These are phyloP conservation scores for Elegia similella DNA, from an alignment of 2,888 invertebrate species.

Conservation along the genomic window DNA sequence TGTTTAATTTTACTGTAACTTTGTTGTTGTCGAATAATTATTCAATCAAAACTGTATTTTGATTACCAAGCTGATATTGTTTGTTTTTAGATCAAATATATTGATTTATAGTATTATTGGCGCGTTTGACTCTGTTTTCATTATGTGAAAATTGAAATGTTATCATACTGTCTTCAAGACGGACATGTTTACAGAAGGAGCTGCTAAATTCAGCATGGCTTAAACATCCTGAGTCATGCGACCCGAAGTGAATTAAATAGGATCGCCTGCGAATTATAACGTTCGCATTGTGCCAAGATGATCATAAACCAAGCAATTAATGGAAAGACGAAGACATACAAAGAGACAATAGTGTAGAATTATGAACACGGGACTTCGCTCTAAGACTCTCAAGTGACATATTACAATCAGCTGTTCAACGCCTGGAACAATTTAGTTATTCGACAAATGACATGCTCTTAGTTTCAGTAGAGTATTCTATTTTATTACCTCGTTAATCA, in stretches of 20 bases:
- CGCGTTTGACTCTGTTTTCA: neutral
- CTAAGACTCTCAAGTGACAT: constrained; percentile 42
- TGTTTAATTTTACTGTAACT: constrained; percentile 38
- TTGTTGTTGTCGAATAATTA: constrained; percentile 27
- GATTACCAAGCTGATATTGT: constrained; percentile 10
- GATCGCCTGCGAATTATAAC: constrained; percentile 10
- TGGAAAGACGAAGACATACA: constrained; percentile 50
- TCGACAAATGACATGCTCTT: constrained; percentile 12
- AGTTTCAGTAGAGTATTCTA: constrained; percentile 10
- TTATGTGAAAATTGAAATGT: constrained; percentile 5
- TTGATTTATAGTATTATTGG: constrained; percentile 2
- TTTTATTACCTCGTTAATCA: constrained; percentile 15
- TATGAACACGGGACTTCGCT: constrained; percentile 45
- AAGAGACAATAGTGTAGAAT: constrained; percentile 63
- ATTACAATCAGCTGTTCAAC: constrained; percentile 47
- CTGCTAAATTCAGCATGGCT: constrained; percentile 16
- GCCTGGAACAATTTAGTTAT: constrained; percentile 11
- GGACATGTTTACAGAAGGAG: constrained; percentile 5
- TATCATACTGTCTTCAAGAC: constrained; percentile 3
- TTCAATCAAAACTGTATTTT: constrained; percentile 21
- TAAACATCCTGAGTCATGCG: constrained; percentile 21
- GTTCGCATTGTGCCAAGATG: constrained; percentile 37
- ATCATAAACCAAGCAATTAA: constrained; percentile 64
- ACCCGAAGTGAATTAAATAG: constrained; percentile 14
- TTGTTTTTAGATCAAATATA: neutral